These are phyloP conservation scores for Noctua janthe DNA, from an alignment of 2,888 invertebrate genomes.

Conservation along the genomic window DNA sequence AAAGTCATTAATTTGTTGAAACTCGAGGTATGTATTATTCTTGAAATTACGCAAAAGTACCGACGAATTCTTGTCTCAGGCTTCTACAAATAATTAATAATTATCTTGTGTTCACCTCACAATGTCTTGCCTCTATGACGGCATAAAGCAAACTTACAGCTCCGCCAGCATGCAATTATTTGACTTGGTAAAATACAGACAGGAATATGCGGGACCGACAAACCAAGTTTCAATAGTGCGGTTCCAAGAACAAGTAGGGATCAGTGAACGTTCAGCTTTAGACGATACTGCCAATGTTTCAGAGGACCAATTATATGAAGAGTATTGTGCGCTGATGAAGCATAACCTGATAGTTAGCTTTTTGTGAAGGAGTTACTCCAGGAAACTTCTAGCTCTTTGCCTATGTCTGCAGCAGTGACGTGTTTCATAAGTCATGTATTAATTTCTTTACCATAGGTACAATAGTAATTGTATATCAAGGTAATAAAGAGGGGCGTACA, in stretches of 20 bases:
- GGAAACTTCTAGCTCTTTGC: too few species aligned
- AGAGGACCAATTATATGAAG: neutral
- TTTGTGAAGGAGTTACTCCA: neutral
- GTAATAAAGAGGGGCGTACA: too few species aligned
- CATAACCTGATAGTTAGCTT: neutral
- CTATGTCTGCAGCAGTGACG: neutral
- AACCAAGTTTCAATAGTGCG: slow-evolving; percentile 21
- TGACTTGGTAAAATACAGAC: slow-evolving; percentile 19
- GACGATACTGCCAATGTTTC: neutral
- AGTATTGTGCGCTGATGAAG: neutral
- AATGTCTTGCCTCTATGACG: neutral
- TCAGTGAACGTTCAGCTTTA: neutral
- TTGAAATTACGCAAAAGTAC: neutral
- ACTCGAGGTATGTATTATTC: neutral
- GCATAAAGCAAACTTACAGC: slow-evolving; percentile 3
- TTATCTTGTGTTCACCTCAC: neutral
- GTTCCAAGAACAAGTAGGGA: slow-evolving; percentile 8
- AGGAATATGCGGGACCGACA: slow-evolving; percentile 31
- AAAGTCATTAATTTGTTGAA: slow-evolving; percentile 1
- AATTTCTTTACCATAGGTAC: too few species aligned
- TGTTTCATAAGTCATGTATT: too few species aligned
- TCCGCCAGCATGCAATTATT: slow-evolving; percentile 33
- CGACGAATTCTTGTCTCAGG: too few species aligned
- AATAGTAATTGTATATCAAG: too few species aligned
- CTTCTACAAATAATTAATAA: neutral